Base-by-base conservation (phyloP, 2,113 vertebrate genomes). In the Formicarius rufipectus region DNA sequence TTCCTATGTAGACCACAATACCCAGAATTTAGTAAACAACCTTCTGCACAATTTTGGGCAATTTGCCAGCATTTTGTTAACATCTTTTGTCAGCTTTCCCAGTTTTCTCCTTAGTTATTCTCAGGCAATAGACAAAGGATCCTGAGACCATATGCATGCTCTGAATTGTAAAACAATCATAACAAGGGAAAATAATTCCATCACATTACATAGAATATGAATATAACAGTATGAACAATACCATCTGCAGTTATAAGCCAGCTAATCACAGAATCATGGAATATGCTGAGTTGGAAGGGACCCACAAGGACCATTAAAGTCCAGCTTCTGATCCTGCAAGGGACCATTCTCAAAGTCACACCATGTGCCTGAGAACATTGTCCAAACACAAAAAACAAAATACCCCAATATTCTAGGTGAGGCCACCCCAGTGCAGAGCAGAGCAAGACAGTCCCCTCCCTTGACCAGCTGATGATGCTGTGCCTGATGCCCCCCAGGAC, bases 391-490 rank as follows among this genome's bases (percentile, higher is more conserved):
- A n/a, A n/a, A n/a, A n/a, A n/a, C 27, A 50, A 44, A 30, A 27
- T 24, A 12, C 2, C 50, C 8, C 44, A 53, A 8, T 2, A n/a
- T 19, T 39, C 0, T 2, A 67, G 44, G 16, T 52, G 52, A 74
- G 33, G 15, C 1, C 0, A 0, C 19, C 12, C 22, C 19, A 33
- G 1, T 3, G 0, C 39, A 75, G n/a, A 67, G 53, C 28, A 67
- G 28, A 52, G 28, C 0, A 0, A 16, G 39, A 59, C 28, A n/a
- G n/a, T 45, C 19, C 5, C 27, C 27, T 52, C 33, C 23, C 15
- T 52, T 40, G 14, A 7, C 60, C 0, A 0, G 12, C 16, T 39
- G 52, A 12, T 0, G 0, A 45, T 74, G 60, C 23, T 74, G 28
- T n/a, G 28, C 39, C 60, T 67, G 52, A 14, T 59, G 37, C 12